Evolutionary conservation across 2,797 vertebrate genomes (phyloP).

Genomic region (Pteronotus mesoamericanus): DNA sequence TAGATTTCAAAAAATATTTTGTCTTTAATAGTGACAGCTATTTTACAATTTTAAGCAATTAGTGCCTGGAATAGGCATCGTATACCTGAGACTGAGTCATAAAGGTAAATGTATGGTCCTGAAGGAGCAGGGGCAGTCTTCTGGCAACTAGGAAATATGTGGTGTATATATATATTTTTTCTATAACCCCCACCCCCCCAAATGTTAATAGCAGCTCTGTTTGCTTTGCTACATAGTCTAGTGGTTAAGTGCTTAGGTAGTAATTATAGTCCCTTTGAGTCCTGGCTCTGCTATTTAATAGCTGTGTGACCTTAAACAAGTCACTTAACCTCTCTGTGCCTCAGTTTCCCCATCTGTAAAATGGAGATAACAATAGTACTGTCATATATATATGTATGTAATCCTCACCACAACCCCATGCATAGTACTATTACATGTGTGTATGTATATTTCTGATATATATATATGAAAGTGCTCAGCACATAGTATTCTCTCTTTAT

Average conservation of each 20-base stretch:
- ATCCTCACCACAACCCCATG: not conserved
- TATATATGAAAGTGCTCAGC: constrained; percentile 10
- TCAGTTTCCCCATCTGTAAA: constrained; percentile 19
- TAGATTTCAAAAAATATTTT: not conserved
- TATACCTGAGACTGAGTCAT: not conserved
- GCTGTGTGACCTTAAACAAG: not conserved
- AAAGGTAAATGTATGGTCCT: not conserved
- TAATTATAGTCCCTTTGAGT: not conserved
- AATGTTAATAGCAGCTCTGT: not conserved
- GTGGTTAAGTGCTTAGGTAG: not conserved
- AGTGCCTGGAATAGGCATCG: not conserved
- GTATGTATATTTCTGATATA: not conserved
- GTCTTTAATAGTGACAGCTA: not conserved
- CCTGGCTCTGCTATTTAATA: not conserved
- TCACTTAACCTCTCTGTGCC: not conserved
- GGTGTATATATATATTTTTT: not conserved
- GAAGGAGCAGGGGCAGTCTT: not conserved
- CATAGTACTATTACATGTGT: not conserved
- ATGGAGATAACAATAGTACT: not conserved
- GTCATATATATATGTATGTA: not conserved
- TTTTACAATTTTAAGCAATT: not conserved
- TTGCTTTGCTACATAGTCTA: not conserved
- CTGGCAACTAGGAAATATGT: not conserved
- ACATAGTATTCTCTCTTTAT: not conserved
- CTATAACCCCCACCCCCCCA: not conserved